Percentiles rank a stretch among this genome's conserved stretches.
These are phyloP conservation scores for Antheraea yamamai DNA, from an alignment of 2,888 invertebrate species.

Conservation along the genomic window DNA sequence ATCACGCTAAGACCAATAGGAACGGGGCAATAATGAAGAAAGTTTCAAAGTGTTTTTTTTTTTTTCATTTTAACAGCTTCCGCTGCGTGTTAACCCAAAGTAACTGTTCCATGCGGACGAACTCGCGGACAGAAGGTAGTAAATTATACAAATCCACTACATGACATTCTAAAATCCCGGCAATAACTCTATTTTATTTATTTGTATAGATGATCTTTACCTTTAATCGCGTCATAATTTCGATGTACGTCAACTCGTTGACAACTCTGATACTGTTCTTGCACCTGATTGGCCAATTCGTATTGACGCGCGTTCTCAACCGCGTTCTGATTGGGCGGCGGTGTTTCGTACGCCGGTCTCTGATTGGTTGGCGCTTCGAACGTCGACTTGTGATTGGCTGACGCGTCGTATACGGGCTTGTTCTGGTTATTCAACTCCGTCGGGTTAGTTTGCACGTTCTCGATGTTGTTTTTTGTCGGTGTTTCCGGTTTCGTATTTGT, in stretches of 20 bases:
- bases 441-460: slow-evolving; percentile 30
- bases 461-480: slow-evolving; percentile 42
- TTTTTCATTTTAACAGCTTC: too few species aligned
- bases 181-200: too few species aligned
- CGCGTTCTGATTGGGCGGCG: slow-evolving; percentile 28
- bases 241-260: slow-evolving; percentile 30
- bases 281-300: slow-evolving; percentile 44
- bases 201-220: not conserved
- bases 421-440: slow-evolving; percentile 33
- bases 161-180: too few species aligned
- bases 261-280: slow-evolving; percentile 30
- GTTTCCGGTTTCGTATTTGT: slow-evolving; percentile 39
- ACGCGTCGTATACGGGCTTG: slow-evolving; percentile 24
- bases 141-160: too few species aligned
- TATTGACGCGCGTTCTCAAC: slow-evolving; percentile 30
- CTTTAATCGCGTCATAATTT: slow-evolving; percentile 26
- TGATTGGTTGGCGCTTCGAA: slow-evolving; percentile 28
- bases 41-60: too few species aligned
- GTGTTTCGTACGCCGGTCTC: slow-evolving; percentile 22
- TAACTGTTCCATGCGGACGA: too few species aligned
- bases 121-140: too few species aligned
- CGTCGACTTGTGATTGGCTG: slow-evolving; percentile 31
- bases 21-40: too few species aligned
- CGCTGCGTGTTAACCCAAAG: too few species aligned
- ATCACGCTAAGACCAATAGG: too few species aligned